Base-by-base conservation (phyloP, 2,888 invertebrate species). In the Drosophila subquinaria region DNA sequence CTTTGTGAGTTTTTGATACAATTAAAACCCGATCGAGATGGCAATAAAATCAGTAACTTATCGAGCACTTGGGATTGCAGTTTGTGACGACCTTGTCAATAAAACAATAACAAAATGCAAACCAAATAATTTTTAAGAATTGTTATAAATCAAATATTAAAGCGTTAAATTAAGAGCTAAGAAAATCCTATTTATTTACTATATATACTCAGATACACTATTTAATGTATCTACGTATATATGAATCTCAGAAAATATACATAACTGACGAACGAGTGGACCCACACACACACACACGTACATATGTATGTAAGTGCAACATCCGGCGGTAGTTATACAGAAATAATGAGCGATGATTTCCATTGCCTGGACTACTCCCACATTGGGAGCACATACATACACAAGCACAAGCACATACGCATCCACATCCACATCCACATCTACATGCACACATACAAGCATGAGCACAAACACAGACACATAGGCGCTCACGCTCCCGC, bases 321-420 rank as follows among this genome's bases (percentile, higher is more conserved):
- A 72, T 81, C 69, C 76, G 75, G 63, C 69, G 82, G 82, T 69
- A 82, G 62, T 79, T 79, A 65, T 33, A 69, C 42, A 52, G 69
- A 83, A 70, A 67, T 78, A 84, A 84, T 89, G 67, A 89, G 69
- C 70, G 68, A 75, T 88, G 79, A 84, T 82, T 88, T 81, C 69
- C 61, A 63, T 81, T 59, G 65, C 55, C 59, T 55, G 51, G 30
- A 60, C 40, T 71, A 76, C 90, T 75, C 82, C 82, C 86, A 81
- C 90, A 79, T 61, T 59, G 63, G 45, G n/a, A 47, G 57, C 45
- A 36, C n/a, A n/a, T 11, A 45, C 36, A 43, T 27, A 51, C 33
- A 40, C 8, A 11, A 13, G 42, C 13, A 52, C 30, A 23, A 8
- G 8, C 30, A 13, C 27, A 27, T 5, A 0, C 10, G 10, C 27